Base-by-base conservation (phyloP, 2,113 vertebrate species). In the Takifugu flavidus region DNA sequence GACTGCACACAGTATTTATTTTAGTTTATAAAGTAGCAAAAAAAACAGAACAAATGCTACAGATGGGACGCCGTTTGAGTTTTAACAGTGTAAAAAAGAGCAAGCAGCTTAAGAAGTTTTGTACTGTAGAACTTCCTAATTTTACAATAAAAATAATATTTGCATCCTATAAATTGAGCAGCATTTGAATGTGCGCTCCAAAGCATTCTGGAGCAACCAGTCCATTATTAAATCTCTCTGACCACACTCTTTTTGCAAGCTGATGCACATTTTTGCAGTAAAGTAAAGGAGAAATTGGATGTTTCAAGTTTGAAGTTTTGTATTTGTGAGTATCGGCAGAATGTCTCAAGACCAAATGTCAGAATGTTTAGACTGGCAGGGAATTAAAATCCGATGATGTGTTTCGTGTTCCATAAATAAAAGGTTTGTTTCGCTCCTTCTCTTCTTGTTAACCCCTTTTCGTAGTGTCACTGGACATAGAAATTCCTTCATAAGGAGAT, bases 401-500 rank as follows among this genome's bases (percentile, higher is more conserved):
- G 45, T 5, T 47, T 2, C 4, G 45, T 4, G 45, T n/a, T 47
- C 34, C 13, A 47, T n/a, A n/a, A 3, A 13, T 15, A n/a, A 7
- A 46, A 13, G 5, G 15, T 4, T 6, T 5, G 4, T 47, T 12
- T 47, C n/a, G 3, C 47, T 25, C 20, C 15, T 49, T 49, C n/a
- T 49, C 20, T 49, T 49, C 47, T 49, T 20, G 2, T 11, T 49
- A 20, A 12, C 49, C 20, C 39, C 31, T 3, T 44, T 47, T 12
- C 15, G n/a, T 14, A 60, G 46, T 20, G 61, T 29, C 14, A 12
- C 49, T 34, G n/a, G 56, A 70, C 49, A 14, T 66, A 78, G 39
- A 80, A 71, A 58, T 57, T 20, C n/a, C 54, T 49, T 39, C 3
- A 43, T 15, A 42, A 47, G 42, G 12, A 27, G 68, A 56, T 77